Evolutionary conservation across 1,140 invertebrate species (phyloP).

Genomic region (Adoxophyes honmai): DNA sequence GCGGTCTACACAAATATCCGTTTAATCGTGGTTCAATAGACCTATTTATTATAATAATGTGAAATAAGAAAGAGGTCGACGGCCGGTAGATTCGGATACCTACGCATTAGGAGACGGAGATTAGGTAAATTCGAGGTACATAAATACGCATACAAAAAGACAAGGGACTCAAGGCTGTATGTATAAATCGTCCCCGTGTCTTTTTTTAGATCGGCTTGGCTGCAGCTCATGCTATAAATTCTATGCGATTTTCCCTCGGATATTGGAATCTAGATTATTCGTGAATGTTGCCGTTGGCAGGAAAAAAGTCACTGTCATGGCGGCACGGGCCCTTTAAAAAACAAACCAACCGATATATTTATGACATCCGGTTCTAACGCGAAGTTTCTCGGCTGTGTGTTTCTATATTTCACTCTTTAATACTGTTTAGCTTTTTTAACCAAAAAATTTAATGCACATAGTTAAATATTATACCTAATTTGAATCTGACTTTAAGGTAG

Average conservation of each 20-base stretch:
- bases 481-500: too few species aligned
- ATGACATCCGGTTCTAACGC: too few species aligned
- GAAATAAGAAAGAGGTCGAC: slow-evolving; percentile 11
- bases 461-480: too few species aligned
- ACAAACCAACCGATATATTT: neutral
- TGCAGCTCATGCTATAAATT: neutral
- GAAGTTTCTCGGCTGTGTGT: too few species aligned
- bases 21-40: slow-evolving; percentile 53
- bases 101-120: neutral
- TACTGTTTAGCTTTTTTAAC: too few species aligned
- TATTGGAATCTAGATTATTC: slow-evolving; percentile 2
- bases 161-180: neutral
- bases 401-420: too few species aligned
- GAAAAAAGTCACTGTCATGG: neutral
- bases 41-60: slow-evolving; percentile 52
- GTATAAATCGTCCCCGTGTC: neutral
- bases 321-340: slow-evolving; percentile 2
- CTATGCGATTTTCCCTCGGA: slow-evolving; percentile 1
- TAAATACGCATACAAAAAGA: neutral
- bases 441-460: too few species aligned
- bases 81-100: neutral
- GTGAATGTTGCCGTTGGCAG: neutral
- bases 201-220: neutral
- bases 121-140: too few species aligned
- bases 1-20: slow-evolving; percentile 26